phyloP scores from a whole-genome alignment of 2,113 vertebrate species.

The Excalfactoria chinensis region DNA sequence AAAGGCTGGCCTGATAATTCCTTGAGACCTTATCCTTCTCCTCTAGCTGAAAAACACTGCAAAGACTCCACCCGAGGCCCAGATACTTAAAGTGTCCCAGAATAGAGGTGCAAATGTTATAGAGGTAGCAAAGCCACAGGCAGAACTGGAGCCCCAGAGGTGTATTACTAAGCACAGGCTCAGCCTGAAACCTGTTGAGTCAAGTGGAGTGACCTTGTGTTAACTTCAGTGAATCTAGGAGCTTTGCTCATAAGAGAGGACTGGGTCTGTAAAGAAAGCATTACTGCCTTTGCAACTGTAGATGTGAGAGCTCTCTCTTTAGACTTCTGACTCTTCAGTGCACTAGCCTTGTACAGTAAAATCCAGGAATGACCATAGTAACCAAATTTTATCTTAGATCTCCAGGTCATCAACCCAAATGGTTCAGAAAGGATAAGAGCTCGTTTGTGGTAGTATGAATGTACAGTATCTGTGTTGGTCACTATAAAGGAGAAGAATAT shows the following conservation, averaged over 20 bases:
- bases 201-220: not conserved
- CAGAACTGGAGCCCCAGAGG: not conserved
- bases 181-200: not conserved
- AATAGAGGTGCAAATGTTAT: not conserved
- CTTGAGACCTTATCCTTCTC: not conserved
- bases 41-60: not conserved
- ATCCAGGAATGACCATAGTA: not conserved
- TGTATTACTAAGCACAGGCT: not conserved
- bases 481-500: not conserved
- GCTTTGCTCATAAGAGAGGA: not conserved
- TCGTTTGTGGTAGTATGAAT: not conserved
- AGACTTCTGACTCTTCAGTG: not conserved
- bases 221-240: not conserved
- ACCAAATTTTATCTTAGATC: not conserved
- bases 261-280: not conserved
- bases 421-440: not conserved
- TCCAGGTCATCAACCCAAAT: not conserved
- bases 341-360: not conserved
- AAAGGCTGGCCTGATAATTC: not conserved
- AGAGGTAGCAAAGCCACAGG: not conserved
- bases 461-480: not conserved
- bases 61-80: not conserved
- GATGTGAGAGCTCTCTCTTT: not conserved
- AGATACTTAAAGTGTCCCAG: not conserved
- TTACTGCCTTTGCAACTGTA: not conserved